Evolutionary conservation across 2,113 vertebrate species (phyloP).

Genomic region (Heterocephalus glaber): DNA sequence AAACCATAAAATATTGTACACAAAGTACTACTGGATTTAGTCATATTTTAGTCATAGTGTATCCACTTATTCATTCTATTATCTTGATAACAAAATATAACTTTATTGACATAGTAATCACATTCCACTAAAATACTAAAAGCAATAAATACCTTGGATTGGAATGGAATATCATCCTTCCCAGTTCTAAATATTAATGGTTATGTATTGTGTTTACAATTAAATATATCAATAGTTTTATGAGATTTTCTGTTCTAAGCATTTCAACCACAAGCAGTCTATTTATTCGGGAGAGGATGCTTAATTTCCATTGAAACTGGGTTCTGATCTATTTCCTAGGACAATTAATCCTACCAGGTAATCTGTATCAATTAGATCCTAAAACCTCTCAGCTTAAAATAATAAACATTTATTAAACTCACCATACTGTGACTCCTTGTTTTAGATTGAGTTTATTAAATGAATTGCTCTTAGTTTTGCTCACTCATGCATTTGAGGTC

Average conservation of each 20-base stretch:
- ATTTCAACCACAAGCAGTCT: not conserved
- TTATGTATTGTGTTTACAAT: not conserved
- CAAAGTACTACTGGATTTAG: not conserved
- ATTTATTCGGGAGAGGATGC: not conserved
- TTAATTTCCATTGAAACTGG: not conserved
- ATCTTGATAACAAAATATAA: not conserved
- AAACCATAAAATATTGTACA: not conserved
- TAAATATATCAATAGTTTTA: not conserved
- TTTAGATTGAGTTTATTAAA: not conserved
- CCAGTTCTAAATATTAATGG: not conserved
- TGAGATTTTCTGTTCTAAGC: not conserved
- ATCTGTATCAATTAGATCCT: not conserved
- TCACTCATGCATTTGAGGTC: not conserved
- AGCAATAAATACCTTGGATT: not conserved
- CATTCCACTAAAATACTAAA: not conserved
- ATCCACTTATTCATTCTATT: not conserved
- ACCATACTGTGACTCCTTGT: not conserved
- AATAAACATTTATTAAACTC: not conserved
- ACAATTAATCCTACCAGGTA: not conserved
- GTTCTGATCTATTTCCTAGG: not conserved
- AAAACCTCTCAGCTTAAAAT: not conserved
- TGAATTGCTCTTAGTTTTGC: not conserved
- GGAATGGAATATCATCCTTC: not conserved
- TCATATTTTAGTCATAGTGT: not conserved
- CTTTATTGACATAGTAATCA: not conserved